Evolutionary conservation across 2,888 invertebrate species (phyloP), one percentile per base, ranked within the genome.

Genomic region (Cephus pulcher): DNA sequence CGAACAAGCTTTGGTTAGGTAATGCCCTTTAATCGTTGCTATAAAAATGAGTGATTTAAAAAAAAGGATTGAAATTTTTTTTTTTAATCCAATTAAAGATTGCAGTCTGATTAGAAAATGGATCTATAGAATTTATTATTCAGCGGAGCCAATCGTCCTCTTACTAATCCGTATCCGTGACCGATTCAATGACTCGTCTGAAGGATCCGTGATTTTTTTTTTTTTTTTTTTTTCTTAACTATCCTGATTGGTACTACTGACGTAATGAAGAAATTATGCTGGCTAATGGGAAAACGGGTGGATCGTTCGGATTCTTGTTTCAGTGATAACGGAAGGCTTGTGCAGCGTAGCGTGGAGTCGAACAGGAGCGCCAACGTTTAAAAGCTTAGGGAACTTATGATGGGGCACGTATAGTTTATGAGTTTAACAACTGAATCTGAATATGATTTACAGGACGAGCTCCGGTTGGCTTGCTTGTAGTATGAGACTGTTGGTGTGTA

Each of bases 401-500:
- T 9, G 32, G 3, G 32, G 32, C 71, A 79, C 70, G 74, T 37
- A 77, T 84, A 76, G 79, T 85, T 86, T 83, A 86, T 83, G 86
- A 82, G 81, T 81, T 81, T 80, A 84, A 84, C 85, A 86, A 86
- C 85, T 86, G 86, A 86, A 85, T 86, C 84, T 82, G 85, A 88
- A 84, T 85, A 87, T 88, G 87, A 88, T 87, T 88, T 88, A 89
- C 81, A 78, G 80, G 77, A 76, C 78, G 73, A 74, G 80, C 73
- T 80, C 78, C 84, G 81, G 78, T 79, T 82, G 82, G 80, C 82
- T 84, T 76, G 70, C 79, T 80, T 82, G 69, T 78, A 77, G 80
- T 56, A 79, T 78, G 73, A 77, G 76, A 76, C 78, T 76, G 11
- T 74, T 73, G 78, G 78, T 81, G 73, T 23, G 0, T 3, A 6